Base-by-base conservation (phyloP, 2,797 vertebrate species). In the Meda fulgida region DNA sequence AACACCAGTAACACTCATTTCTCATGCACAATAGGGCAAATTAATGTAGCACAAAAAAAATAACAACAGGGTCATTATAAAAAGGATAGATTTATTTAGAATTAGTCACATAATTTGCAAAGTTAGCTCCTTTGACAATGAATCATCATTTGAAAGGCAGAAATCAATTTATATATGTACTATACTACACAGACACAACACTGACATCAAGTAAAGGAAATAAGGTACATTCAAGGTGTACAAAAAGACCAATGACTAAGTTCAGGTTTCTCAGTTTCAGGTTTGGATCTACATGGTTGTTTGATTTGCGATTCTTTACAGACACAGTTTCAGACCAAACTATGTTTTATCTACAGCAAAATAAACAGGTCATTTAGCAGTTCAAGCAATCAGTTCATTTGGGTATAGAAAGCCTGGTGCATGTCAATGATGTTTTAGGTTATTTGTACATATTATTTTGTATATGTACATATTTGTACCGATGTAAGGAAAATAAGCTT, bases 11-110 rank as follows among this genome's bases (percentile, higher is more conserved):
- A 72, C 21, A 40, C 34, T n/a, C 1, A 58, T 19, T 69, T 80
- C 34, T 16, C 34, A 13, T 48, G 43, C 18, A 43, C 34, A 65
- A 26, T 29, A 9, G 48, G 73, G 26, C 38, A 87, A 40, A 75
- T n/a, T 1, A 40, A 36, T 29, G 8, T 18, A 7, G 23, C 55
- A 63, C 66, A 85, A 58, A 79, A 66, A 48, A 16, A 46, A 46
- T 18, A 80, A 48, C 58, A 76, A 65, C 46, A 43, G 6, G 69
- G 58, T 18, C 36, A 29, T 82, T 79, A 83, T 48, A 86, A 86
- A 90, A 87, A 78, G 80, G 85, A 72, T 71, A 84, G 36, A 77
- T 89, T 90, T 90, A 90, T 88, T 90, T 80, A 84, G 84, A 89
- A 85, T 73, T 60, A 81, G 85, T 88, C 85, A 86, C 84, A 88